These are phyloP conservation scores for Macrobrachium rosenbergii DNA, from an alignment of 1,140 invertebrate species.

Conservation along the genomic window DNA sequence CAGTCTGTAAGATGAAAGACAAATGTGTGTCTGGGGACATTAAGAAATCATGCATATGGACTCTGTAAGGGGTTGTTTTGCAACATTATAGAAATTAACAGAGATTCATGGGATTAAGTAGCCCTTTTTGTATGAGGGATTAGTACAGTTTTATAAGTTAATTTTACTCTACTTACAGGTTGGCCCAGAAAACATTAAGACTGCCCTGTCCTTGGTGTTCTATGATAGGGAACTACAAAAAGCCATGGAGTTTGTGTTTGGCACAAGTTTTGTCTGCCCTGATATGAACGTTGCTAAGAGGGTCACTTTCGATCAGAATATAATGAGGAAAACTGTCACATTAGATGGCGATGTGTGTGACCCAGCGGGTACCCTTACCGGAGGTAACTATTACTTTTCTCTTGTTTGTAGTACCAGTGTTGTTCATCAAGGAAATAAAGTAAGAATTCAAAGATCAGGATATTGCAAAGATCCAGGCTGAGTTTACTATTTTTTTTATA, in stretches of 20 bases:
- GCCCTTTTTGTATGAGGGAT: not conserved
- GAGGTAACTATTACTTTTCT: constrained; percentile 74
- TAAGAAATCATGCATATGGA: too few species aligned
- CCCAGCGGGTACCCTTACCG: constrained; percentile 89
- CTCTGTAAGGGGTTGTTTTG: too few species aligned
- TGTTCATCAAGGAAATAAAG: not conserved
- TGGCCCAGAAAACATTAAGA: constrained; percentile 84
- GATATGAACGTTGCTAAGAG: constrained; percentile 83
- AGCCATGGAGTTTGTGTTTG: constrained; percentile 93
- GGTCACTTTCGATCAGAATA: constrained; percentile 79
- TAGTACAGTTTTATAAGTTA: too few species aligned
- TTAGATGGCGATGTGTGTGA: constrained; percentile 93
- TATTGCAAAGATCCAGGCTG: too few species aligned
- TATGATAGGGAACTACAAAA: constrained; percentile 80
- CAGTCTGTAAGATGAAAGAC: too few species aligned
- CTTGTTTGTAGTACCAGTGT: not conserved
- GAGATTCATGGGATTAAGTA: too few species aligned
- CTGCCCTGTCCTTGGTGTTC: constrained; percentile 85
- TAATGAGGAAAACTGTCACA: constrained; percentile 87
- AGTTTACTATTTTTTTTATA: too few species aligned
- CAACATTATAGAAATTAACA: too few species aligned
- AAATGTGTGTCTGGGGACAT: too few species aligned
- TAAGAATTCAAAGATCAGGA: too few species aligned
- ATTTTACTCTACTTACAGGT: constrained; percentile 70
- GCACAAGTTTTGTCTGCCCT: constrained; percentile 85